phyloP scores from a whole-genome alignment of 2,888 invertebrate species.

The Prostheceraeus crozeri region DNA sequence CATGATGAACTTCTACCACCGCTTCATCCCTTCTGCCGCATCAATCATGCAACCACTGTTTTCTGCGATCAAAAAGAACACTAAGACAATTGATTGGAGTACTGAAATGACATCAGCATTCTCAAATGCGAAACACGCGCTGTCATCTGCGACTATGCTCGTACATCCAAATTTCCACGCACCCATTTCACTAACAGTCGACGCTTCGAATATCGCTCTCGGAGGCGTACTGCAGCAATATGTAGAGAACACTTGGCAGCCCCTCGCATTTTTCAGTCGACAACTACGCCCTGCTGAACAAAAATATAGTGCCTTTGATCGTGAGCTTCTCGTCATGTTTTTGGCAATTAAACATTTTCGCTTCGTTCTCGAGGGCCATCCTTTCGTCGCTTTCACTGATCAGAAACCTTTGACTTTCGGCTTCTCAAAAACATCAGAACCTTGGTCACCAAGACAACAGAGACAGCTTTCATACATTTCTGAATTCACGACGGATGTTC shows the following conservation, averaged over 20 bases:
- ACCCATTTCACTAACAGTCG: not conserved
- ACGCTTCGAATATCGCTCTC: constrained; percentile 25
- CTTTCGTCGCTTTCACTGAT: constrained; percentile 46
- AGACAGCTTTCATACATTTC: constrained; percentile 8
- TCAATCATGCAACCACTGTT: constrained; percentile 24
- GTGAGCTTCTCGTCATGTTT: constrained; percentile 25
- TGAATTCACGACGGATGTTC: constrained; percentile 11
- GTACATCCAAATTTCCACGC: not conserved
- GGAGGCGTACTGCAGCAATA: constrained; percentile 22
- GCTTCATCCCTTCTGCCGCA: constrained; percentile 39
- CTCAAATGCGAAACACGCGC: constrained; percentile 11
- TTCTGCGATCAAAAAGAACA: not conserved
- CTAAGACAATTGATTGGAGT: constrained; percentile 12
- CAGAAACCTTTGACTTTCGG: constrained; percentile 46
- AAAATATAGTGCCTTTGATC: constrained; percentile 25
- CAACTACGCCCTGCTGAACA: constrained; percentile 1
- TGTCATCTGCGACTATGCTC: constrained; percentile 5
- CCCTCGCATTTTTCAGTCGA: constrained; percentile 39
- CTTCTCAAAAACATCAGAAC: constrained; percentile 45
- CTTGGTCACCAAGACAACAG: constrained; percentile 11
- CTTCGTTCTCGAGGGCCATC: constrained; percentile 46
- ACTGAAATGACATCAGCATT: constrained; percentile 10
- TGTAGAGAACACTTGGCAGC: constrained; percentile 33
- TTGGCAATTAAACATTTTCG: constrained; percentile 39
- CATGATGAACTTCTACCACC: constrained; percentile 42